Percentiles rank a stretch among this genome's conserved stretches.
phyloP scores from a whole-genome alignment of 1,140 invertebrate species.

The Thaumetopoea pityocampa region DNA sequence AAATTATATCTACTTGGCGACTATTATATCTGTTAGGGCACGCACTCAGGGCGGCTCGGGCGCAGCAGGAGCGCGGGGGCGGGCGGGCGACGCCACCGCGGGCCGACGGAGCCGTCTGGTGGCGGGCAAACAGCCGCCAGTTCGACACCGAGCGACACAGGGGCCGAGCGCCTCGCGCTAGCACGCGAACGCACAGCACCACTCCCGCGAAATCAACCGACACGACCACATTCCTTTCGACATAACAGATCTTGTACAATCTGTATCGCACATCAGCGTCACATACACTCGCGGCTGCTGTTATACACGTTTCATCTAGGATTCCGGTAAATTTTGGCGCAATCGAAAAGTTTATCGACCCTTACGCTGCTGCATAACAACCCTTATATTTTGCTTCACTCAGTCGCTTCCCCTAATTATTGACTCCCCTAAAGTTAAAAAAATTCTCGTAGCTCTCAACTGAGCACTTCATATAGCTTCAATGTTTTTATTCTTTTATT shows the following conservation, averaged over 20 bases:
- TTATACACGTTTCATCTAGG: conserved; percentile 3
- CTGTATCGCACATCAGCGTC: too few species aligned
- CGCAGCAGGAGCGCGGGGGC: conserved; percentile 34
- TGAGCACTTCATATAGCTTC: conserved; percentile 47
- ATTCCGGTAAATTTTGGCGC: conserved; percentile 12
- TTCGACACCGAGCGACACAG: conserved; percentile 52
- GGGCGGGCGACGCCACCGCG: conserved; percentile 30
- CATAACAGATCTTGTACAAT: conserved; percentile 7
- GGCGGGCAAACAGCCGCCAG: conserved; percentile 55
- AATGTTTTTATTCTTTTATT: conserved; percentile 65
- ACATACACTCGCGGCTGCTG: too few species aligned
- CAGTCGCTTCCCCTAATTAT: conserved; percentile 67
- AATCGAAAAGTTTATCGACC: conserved; percentile 63
- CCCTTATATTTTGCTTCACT: conserved; percentile 63
- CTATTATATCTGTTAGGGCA: too few species aligned
- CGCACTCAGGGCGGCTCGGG: conserved; percentile 41
- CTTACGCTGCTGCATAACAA: conserved; percentile 52
- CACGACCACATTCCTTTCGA: conserved; percentile 21
- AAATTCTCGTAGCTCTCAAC: conserved; percentile 45
- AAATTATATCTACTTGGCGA: too few species aligned
- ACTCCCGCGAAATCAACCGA: conserved; percentile 34
- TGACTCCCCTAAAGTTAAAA: conserved; percentile 65
- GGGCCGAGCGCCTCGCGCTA: conserved; percentile 48
- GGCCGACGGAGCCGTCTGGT: conserved; percentile 13
- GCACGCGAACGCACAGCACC: conserved; percentile 25